phyloP scores from a whole-genome alignment of 2,113 vertebrate genomes.

The Bubo bubo region DNA sequence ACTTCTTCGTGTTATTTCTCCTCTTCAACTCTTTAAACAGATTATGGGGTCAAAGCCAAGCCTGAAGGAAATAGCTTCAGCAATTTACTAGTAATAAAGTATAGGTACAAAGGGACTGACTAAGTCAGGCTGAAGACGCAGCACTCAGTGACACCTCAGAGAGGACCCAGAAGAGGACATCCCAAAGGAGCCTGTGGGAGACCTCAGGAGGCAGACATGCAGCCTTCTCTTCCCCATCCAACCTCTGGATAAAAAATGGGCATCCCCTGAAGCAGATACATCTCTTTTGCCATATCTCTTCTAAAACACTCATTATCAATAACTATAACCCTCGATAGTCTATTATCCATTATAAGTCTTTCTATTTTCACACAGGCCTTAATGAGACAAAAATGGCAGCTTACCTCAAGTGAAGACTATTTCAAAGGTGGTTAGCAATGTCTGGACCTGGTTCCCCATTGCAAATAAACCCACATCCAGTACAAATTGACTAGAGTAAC shows the following conservation, averaged over 20 bases:
- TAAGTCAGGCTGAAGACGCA: background rate
- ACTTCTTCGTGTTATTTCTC: background rate
- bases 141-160: fast-evolving
- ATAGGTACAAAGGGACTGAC: background rate
- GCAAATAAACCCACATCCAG: background rate
- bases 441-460: background rate
- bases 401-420: background rate
- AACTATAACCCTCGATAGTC: background rate
- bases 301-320: background rate
- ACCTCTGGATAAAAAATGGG: background rate
- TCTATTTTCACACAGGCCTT: background rate
- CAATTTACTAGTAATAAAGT: background rate
- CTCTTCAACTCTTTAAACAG: background rate
- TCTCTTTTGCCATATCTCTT: background rate
- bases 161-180: background rate
- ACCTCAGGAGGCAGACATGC: background rate
- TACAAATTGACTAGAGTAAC: background rate
- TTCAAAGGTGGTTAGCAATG: background rate
- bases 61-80: background rate
- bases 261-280: background rate
- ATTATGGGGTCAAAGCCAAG: background rate
- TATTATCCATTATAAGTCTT: background rate
- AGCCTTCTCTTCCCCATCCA: background rate
- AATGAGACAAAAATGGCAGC: background rate
- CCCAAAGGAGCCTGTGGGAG: background rate